Evolutionary conservation across 2,113 vertebrate genomes (phyloP).

Genomic region (Jacana jacana): DNA sequence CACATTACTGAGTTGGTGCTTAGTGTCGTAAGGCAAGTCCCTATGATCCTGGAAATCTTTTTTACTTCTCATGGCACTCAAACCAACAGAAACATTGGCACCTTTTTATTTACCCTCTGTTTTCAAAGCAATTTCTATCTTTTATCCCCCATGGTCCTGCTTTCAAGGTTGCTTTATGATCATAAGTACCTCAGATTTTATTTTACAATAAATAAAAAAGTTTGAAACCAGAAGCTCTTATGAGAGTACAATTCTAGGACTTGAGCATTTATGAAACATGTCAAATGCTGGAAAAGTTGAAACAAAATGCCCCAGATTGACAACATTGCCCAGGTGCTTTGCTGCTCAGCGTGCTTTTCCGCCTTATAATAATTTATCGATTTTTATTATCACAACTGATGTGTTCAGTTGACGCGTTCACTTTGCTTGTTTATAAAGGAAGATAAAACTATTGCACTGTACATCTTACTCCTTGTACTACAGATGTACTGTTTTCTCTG

Average conservation of each 20-base stretch:
- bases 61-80: neutral
- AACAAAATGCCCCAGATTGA: neutral
- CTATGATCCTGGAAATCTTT: neutral
- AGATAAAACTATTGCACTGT: neutral
- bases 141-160: neutral
- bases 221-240: neutral
- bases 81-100: neutral
- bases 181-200: neutral
- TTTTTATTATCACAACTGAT: neutral
- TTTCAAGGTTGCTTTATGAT: neutral
- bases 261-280: neutral
- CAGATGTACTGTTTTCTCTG: neutral
- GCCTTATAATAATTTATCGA: neutral
- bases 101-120: neutral
- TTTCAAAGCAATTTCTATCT: neutral
- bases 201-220: neutral
- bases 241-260: neutral
- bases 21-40: neutral
- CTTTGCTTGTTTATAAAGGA: neutral
- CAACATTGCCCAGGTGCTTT: neutral
- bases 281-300: neutral
- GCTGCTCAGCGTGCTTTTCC: neutral
- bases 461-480: neutral
- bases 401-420: neutral
- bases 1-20: neutral